Evolutionary conservation across 2,797 vertebrate genomes (phyloP), one percentile per base, ranked within the genome.

Genomic region (Lagorchestes hirsutus): DNA sequence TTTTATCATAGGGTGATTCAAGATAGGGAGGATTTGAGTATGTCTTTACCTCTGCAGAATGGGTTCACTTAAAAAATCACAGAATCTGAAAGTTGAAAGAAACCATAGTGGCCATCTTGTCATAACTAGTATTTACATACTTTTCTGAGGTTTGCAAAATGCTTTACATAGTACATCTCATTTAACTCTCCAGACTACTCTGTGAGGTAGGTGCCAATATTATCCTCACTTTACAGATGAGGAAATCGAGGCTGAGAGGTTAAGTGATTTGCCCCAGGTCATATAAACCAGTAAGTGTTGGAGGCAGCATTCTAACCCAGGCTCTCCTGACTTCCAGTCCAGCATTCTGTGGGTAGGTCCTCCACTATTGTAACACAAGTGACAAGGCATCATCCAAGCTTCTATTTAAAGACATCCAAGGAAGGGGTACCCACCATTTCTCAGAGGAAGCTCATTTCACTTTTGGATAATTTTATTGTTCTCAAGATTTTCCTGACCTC

Each of bases 111-210:
- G n/a, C 16, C 2, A 22, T 92, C 5, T 28, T 54, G 9, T 40
- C 56, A 22, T 34, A 67, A 40, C 46, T 46, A 34, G 57, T 28
- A 59, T 55, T 92, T 92, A 90, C 31, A 57, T 16, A 56, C 4
- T 29, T 31, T 31, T 90, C 50, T 57, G 54, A 27, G 90, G 31
- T 57, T 91, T 92, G 57, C 54, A 11, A 11, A 13, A 1, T 56
- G 62, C 29, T 55, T 91, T 4, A 91, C 50, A 94, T 94, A 91
- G 12, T n/a, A 31, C 24, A 91, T 34, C 90, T 93, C 50, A 90
- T 55, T 82, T 96, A 82, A 94, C 56, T 54, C 22, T 93, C 55
- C 55, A 24, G 58, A 74, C 67, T 40, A 59, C 5, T 67, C 46
- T 93, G 94, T 93, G 91, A 67, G 50, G 54, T 62, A 92, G 13